Conservation (phyloP, 2,113 vertebrate species). For the Numenius arquata region DNA sequence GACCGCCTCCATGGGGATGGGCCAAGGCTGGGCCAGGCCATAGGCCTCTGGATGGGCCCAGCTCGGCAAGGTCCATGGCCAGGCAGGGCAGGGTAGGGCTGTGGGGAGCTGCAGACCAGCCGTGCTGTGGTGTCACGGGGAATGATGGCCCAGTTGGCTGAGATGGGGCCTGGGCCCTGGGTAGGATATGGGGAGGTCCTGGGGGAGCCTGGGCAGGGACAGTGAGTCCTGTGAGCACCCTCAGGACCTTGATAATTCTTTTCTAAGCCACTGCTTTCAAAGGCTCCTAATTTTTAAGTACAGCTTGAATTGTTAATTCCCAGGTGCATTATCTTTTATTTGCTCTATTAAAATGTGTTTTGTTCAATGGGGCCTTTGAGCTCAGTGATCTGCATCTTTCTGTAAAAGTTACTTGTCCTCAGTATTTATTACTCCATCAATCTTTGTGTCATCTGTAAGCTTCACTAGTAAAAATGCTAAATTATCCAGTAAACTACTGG, state of each 20-base stretch:
- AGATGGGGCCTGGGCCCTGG: neutral
- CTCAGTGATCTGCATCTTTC: neutral
- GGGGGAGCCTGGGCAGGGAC: fast-evolving
- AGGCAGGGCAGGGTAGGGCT: neutral
- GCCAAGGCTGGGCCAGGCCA: fast-evolving
- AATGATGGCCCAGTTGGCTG: neutral
- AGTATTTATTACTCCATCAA: neutral
- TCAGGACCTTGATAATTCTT: neutral
- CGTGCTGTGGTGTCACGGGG: fast-evolving
- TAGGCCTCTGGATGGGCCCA: too few relatives aligned
- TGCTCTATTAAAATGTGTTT: neutral
- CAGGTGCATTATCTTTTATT: neutral
- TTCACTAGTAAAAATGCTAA: neutral
- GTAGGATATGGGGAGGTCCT: fast-evolving
- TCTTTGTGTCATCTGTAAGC: neutral
- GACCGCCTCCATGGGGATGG: fast-evolving
- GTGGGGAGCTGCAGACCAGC: fast-evolving
- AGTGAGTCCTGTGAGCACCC: neutral
- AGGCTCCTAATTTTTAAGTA: neutral
- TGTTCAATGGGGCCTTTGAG: neutral
- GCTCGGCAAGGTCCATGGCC: fast-evolving
- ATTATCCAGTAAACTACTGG: neutral
- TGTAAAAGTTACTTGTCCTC: neutral
- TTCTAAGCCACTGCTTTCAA: neutral
- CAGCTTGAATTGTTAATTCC: neutral